Base-by-base conservation (phyloP, 1,140 invertebrate species). In the Drosophila truncata region DNA sequence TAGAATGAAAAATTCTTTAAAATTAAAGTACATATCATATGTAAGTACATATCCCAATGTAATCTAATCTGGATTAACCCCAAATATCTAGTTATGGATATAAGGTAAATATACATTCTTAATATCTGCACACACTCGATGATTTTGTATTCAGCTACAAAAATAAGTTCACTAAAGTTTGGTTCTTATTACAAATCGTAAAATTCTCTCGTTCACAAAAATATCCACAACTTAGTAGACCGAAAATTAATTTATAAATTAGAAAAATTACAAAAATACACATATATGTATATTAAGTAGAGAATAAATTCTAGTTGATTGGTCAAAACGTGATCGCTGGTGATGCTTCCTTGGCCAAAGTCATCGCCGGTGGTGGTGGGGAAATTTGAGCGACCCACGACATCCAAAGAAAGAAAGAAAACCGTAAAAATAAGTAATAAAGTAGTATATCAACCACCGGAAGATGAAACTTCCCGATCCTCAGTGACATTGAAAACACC, bases 151-250 rank as follows among this genome's bases (percentile, higher is more conserved):
- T 42, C 2, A 42, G 2, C 11, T 23, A 13, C 4, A 42, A 6
- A 10, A 42, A 11, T 20, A 20, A 5, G 18, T 44, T 20, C 3
- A n/a, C 14, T 3, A 41, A 41, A 3, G 3, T 42, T n/a, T 20
- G n/a, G n/a, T n/a, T n/a, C n/a, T n/a, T 18, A 11, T 42, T 20
- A 20, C 6, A 9, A n/a, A 39, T 44, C 13, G 16, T 3, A 23
- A 23, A 23, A 23, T 3, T 23, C 11, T 23, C 42, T 7, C 0
- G 7, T 8, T 6, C 8, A 39, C 6, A 9, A n/a, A 16, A n/a
- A 18, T n/a, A n/a, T 16, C 18, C 29, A 13, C 2, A 55, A 9
- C 59, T 7, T 16, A 63, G 60, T 59, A 63, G 33, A 29, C 60
- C 18, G 8, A 25, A 14, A 11, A 18, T 3, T 2, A 29, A 9